These are phyloP conservation scores for Agrotis clavis DNA, from an alignment of 2,888 invertebrate genomes.

Conservation along the genomic window DNA sequence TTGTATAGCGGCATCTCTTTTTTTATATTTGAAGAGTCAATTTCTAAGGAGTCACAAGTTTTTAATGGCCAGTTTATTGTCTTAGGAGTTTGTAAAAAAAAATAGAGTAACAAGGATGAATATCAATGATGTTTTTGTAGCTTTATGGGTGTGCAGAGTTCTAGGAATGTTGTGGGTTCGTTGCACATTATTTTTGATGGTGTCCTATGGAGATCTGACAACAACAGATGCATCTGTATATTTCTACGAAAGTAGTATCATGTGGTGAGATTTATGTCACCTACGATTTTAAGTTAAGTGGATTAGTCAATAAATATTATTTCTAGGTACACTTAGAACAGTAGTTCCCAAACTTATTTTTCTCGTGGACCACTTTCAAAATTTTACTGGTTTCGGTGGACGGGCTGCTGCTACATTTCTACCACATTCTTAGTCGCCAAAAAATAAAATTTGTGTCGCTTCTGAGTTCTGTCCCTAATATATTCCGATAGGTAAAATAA, in stretches of 20 bases:
- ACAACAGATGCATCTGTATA: not conserved
- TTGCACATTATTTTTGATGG: not conserved
- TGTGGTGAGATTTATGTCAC: too few relatives aligned
- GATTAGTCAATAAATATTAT: too few relatives aligned
- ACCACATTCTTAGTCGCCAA: too few relatives aligned
- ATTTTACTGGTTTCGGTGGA: too few relatives aligned
- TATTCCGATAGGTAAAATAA: too few relatives aligned
- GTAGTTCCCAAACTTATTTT: too few relatives aligned
- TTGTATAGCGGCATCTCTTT: slow-evolving; percentile 26
- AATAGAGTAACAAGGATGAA: slow-evolving; percentile 6
- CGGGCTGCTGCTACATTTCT: too few relatives aligned
- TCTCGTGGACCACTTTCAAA: too few relatives aligned
- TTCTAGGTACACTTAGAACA: too few relatives aligned
- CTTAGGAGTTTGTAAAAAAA: slow-evolving; percentile 8
- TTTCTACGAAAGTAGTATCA: not conserved
- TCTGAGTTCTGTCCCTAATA: too few relatives aligned
- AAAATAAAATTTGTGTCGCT: too few relatives aligned
- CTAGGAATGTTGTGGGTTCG: slow-evolving; percentile 17
- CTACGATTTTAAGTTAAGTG: too few relatives aligned
- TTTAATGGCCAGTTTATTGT: slow-evolving; percentile 24
- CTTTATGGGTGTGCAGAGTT: slow-evolving; percentile 18
- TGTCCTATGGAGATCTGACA: not conserved
- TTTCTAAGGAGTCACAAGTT: slow-evolving; percentile 16
- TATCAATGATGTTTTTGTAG: slow-evolving; percentile 46
- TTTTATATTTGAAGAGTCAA: not conserved